Base-by-base conservation (phyloP, 2,797 vertebrate genomes). In the Spheniscus humboldti region DNA sequence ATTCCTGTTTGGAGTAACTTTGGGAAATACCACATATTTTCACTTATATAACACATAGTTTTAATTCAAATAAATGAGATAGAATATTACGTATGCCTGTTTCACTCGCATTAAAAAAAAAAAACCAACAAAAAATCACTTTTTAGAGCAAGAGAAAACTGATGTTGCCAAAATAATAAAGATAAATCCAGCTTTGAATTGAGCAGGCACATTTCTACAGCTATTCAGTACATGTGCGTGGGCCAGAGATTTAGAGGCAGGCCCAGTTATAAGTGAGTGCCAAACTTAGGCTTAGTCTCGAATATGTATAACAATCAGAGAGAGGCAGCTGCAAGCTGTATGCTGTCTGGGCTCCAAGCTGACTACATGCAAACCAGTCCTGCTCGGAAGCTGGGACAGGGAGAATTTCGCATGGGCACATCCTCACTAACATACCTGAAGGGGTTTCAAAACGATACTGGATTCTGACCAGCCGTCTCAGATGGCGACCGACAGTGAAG, bases 181-280 rank as follows among this genome's bases (percentile, higher is more conserved):
- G 53, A 83, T n/a, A 90, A 94, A 91, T 48, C 64, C 68, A 90
- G 37, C 27, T 86, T 43, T 75, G 41, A 72, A 80, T 30, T 35
- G 81, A 72, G 72, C 74, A 82, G 86, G 78, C 78, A 87, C 78
- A 78, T 88, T 92, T 93, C 75, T 91, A 41, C 43, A 96, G 68
- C 88, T 80, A 73, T 79, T 76, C 52, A 82, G 11, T 18, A 64
- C 43, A 45, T 7, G 18, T 1, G 72, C 12, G 0, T 43, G 66
- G 55, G 55, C 59, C 93, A 95, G 88, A 75, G 50, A 64, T 90
- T 80, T 45, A 95, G 89, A 92, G 37, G 62, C 66, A 56, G 50
- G 72, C 66, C 93, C 69, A 92, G 89, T 48, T 73, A 23, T 8
- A 66, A 37, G 67, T 1, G 11, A 80, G 66, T 50, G 88, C 83